Percentiles rank a stretch among this genome's conserved stretches.
Conservation (phyloP, 1,140 invertebrate species). For the Bombus breviceps region DNA sequence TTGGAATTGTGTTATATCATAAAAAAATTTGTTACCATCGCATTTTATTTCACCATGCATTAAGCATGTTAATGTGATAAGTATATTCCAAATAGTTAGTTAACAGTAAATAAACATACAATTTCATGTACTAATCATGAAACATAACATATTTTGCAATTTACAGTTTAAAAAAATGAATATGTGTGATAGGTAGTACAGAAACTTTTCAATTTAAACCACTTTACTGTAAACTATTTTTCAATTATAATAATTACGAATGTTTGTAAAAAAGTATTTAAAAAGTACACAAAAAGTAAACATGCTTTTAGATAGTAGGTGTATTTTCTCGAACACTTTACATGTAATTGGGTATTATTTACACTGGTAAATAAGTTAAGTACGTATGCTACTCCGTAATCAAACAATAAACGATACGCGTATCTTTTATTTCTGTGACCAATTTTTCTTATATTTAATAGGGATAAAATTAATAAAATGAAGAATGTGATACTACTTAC, state of each 20-base stretch:
- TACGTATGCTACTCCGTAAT: not conserved
- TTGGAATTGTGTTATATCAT: not conserved
- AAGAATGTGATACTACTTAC: slow-evolving; percentile 35
- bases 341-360: not conserved
- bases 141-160: not conserved
- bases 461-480: not conserved
- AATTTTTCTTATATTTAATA: not conserved
- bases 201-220: not conserved
- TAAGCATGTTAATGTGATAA: not conserved
- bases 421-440: not conserved
- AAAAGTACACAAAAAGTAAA: not conserved
- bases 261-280: not conserved
- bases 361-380: not conserved
- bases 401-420: not conserved
- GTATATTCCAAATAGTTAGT: slow-evolving; percentile 6
- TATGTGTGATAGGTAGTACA: not conserved
- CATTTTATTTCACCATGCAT: not conserved
- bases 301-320: not conserved
- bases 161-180: not conserved
- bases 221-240: not conserved
- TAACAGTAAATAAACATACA: not conserved
- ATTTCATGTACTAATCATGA: not conserved
- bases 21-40: not conserved
- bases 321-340: not conserved
- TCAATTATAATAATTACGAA: slow-evolving; percentile 10